Evolutionary conservation across 1,140 invertebrate species (phyloP), one percentile per base, ranked within the genome.

Genomic region (Pentalonia nigronervosa): DNA sequence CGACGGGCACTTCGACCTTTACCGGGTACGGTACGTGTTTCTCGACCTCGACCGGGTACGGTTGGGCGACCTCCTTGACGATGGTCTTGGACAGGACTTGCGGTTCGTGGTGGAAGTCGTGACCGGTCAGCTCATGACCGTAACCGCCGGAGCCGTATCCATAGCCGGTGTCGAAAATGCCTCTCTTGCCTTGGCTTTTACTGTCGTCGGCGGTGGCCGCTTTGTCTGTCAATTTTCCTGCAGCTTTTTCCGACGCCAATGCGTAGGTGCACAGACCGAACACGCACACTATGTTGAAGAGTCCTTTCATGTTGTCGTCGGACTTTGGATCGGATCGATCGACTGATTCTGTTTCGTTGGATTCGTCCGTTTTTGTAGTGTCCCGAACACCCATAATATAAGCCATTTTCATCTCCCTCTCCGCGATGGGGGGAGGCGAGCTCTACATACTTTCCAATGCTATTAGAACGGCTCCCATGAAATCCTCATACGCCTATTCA

Each of bases 91-190:
- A 93, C 56, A 94, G 94, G 0, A 94, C 94, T 45, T 94, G 94
- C 1, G 91, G 95, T 76, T 94, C 94, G 17, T 94, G 94, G 9
- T 50, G 34, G 34, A n/a, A 86, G 88, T 81, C 56, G 53, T n/a
- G 50, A 25, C 90, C 76, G 97, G 96, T 90, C 97, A 96, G 21
- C 96, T 96, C 94, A 96, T 95, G 88, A 97, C 97, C 60, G 30
- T 93, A 93, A 84, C 89, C 34, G 47, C 93, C 56, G 60, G 83
- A 60, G 0, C 90, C 83, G 53, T 84, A 93, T 53, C 92, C 89
- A 92, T 96, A 96, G 76, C 96, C 96, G 94, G 96, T 93, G 94
- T 96, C 96, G 90, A 86, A 94, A 34, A 93, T 36, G 14, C 94
- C 87, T 20, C 94, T 83, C 56, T 94, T 94, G 36, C 76, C 83